Evolutionary conservation across 2,888 invertebrate species (phyloP).

Genomic region (Archips xylosteana): DNA sequence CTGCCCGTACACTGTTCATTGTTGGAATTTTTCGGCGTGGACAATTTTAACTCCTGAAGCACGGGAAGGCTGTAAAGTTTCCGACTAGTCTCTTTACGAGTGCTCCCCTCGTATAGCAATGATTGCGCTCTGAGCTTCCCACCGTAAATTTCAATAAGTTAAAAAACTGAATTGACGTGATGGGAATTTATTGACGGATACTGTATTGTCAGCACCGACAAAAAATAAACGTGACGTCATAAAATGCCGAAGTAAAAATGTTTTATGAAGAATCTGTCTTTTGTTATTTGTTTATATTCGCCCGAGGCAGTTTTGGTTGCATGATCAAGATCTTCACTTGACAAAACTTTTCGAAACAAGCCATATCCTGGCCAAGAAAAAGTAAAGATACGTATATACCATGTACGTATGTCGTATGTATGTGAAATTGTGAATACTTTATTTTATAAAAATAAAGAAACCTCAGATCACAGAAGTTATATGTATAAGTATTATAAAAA

Average conservation of each 20-base stretch:
- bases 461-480: too few species aligned
- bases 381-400: slow-evolving; percentile 8
- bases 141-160: slow-evolving; percentile 70
- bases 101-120: slow-evolving; percentile 70
- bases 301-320: not conserved
- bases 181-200: slow-evolving; percentile 53
- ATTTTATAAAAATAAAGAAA: too few species aligned
- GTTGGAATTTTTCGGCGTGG: slow-evolving; percentile 59
- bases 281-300: slow-evolving; percentile 21
- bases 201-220: slow-evolving; percentile 34
- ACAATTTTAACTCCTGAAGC: slow-evolving; percentile 66
- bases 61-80: slow-evolving; percentile 69
- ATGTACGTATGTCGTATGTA: not conserved
- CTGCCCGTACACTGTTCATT: slow-evolving; percentile 42
- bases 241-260: slow-evolving; percentile 27
- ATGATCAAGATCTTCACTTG: slow-evolving; percentile 10
- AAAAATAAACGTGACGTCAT: slow-evolving; percentile 39
- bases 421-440: too few species aligned
- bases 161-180: slow-evolving; percentile 63
- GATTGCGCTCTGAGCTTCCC: slow-evolving; percentile 69
- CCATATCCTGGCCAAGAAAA: slow-evolving; percentile 24
- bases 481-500: too few species aligned
- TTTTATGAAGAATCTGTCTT: slow-evolving; percentile 36
- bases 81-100: slow-evolving; percentile 76
- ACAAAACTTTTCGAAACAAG: slow-evolving; percentile 7